A percentile compares a stretch with the other conserved stretches of the same genome.
Evolutionary conservation across 2,797 vertebrate species (phyloP).

Genomic region (Lates japonicus): DNA sequence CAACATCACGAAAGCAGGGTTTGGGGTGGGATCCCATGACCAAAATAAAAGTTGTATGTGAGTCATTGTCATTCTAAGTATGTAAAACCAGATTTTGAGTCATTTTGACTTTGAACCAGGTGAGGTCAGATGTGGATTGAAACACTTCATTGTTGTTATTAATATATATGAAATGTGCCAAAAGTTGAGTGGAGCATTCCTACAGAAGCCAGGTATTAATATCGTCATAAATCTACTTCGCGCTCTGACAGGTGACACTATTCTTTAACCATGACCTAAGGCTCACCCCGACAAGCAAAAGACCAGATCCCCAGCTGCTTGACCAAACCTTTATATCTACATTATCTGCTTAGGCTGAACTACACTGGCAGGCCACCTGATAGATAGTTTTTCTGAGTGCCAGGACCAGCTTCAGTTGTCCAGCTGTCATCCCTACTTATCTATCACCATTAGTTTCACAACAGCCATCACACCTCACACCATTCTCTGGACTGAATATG

Average conservation of each 20-base stretch:
- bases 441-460: no score
- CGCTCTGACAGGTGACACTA: slow-evolving; percentile 1
- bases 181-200: not conserved
- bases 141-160: not conserved
- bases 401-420: not conserved
- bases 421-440: not conserved
- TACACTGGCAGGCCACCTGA: not conserved
- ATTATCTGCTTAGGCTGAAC: not conserved
- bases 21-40: not conserved
- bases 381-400: not conserved
- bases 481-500: no score
- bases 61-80: not conserved
- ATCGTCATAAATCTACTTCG: not conserved
- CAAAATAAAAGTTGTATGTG: slow-evolving; percentile 7
- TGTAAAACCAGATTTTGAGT: not conserved
- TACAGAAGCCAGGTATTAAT: not conserved
- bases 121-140: not conserved
- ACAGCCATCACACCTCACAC: no score
- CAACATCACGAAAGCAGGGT: not conserved
- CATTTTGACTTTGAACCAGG: not conserved
- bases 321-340: not conserved
- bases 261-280: slow-evolving; percentile 8
- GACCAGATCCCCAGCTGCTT: slow-evolving; percentile 15
- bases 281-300: not conserved
- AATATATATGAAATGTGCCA: not conserved